A percentile compares a stretch with the other conserved stretches of the same genome.
Conservation (phyloP, 1,140 invertebrate genomes). For the Drosophila busckii region DNA sequence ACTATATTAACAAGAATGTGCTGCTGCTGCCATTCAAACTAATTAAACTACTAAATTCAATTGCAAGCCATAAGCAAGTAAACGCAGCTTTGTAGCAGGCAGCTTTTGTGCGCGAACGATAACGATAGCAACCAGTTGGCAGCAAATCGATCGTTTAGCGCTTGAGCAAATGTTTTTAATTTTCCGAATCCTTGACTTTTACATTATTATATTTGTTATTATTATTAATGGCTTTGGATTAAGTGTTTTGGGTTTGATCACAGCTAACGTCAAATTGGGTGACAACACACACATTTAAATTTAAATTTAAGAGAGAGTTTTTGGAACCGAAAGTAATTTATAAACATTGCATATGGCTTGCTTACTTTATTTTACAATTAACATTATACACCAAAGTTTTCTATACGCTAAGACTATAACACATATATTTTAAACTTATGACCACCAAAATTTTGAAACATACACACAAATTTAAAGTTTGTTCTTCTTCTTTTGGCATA, state of each 20-base stretch:
- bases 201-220: not conserved
- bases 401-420: slow-evolving; percentile 52
- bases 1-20: too few species aligned
- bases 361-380: not conserved
- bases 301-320: slow-evolving; percentile 6
- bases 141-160: too few species aligned
- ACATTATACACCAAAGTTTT: not conserved
- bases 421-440: slow-evolving; percentile 60
- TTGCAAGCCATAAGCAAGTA: too few species aligned
- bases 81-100: too few species aligned
- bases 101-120: too few species aligned
- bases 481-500: slow-evolving; percentile 9
- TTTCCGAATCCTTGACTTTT: too few species aligned
- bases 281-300: slow-evolving; percentile 32
- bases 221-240: slow-evolving; percentile 15
- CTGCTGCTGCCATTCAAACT: too few species aligned
- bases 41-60: too few species aligned
- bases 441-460: slow-evolving; percentile 42
- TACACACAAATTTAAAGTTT: slow-evolving; percentile 16
- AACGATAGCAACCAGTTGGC: too few species aligned
- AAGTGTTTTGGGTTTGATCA: slow-evolving; percentile 53
- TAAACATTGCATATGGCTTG: slow-evolving; percentile 6
- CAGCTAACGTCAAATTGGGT: slow-evolving; percentile 56
- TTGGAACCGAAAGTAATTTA: slow-evolving; percentile 2
- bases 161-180: too few species aligned